Evolutionary conservation across 2,888 invertebrate species (phyloP).

Genomic region (Candidula unifasciata): DNA sequence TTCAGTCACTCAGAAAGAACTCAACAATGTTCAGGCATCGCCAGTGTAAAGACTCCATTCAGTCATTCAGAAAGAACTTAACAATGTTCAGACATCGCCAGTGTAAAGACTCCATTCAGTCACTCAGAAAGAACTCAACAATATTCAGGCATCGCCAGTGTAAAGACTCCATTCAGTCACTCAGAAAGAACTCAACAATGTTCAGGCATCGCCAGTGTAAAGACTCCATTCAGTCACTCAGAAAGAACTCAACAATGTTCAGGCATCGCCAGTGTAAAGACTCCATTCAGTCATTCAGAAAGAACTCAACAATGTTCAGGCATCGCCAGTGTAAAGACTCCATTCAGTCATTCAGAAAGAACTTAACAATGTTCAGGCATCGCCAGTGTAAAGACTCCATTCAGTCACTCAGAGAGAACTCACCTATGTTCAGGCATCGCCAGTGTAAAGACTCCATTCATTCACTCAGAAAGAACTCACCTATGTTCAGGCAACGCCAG

Average conservation of each 20-base stretch:
- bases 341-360: slow-evolving; percentile 41
- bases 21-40: slow-evolving; percentile 48
- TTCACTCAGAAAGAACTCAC: too few relatives aligned
- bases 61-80: too few relatives aligned
- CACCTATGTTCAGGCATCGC: slow-evolving; percentile 50
- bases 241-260: too few relatives aligned
- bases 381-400: slow-evolving; percentile 46
- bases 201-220: slow-evolving; percentile 43
- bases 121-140: too few relatives aligned
- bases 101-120: slow-evolving; percentile 44
- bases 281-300: slow-evolving; percentile 40
- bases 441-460: slow-evolving; percentile 46
- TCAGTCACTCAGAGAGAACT: too few relatives aligned
- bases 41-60: slow-evolving; percentile 45
- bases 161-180: slow-evolving; percentile 49
- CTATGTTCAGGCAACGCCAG: slow-evolving; percentile 49
- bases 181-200: too few relatives aligned
- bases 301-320: slow-evolving; percentile 52
- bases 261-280: slow-evolving; percentile 48
- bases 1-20: too few relatives aligned
- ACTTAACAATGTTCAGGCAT: slow-evolving; percentile 49
- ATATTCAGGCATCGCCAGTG: slow-evolving; percentile 44
- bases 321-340: slow-evolving; percentile 45
- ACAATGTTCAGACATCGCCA: slow-evolving; percentile 48
- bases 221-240: slow-evolving; percentile 48